A percentile compares a stretch with the other conserved stretches of the same genome.
These are phyloP conservation scores for Peromyscus aztecus DNA, from an alignment of 2,797 vertebrate genomes.

Conservation along the genomic window DNA sequence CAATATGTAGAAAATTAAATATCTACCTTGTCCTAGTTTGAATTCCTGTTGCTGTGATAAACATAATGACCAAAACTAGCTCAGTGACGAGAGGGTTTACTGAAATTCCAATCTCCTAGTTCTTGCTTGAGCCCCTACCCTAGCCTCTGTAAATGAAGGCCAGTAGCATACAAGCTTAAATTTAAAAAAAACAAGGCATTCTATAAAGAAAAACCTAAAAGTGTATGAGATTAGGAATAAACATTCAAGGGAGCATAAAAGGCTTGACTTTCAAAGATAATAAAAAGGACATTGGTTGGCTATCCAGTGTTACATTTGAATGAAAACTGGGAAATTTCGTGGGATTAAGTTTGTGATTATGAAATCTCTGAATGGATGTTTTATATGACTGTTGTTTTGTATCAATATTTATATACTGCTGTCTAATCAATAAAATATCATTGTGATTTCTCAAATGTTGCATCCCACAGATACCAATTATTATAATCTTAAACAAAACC, in stretches of 20 bases:
- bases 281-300: background rate
- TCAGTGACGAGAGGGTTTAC: background rate
- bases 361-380: background rate
- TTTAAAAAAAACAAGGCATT: background rate
- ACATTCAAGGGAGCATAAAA: background rate
- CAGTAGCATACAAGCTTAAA: background rate
- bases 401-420: slow-evolving; percentile 6
- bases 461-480: slow-evolving; percentile 56
- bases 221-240: background rate
- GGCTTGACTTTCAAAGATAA: slow-evolving; percentile 45
- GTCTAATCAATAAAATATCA: slow-evolving; percentile 18
- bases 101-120: background rate
- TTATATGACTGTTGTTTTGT: background rate
- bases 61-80: too few species aligned
- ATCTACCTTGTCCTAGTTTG: background rate
- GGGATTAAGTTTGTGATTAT: background rate
- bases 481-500: slow-evolving; percentile 45
- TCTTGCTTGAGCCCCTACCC: background rate
- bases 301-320: background rate
- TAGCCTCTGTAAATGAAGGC: background rate
- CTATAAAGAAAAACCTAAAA: background rate
- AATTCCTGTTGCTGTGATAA: background rate
- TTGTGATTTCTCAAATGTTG: background rate
- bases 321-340: background rate
- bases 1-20: background rate